A percentile compares a stretch with the other conserved stretches of the same genome.
These are phyloP conservation scores for Pachycephala philippinensis DNA, from an alignment of 2,113 vertebrate species.

Conservation along the genomic window DNA sequence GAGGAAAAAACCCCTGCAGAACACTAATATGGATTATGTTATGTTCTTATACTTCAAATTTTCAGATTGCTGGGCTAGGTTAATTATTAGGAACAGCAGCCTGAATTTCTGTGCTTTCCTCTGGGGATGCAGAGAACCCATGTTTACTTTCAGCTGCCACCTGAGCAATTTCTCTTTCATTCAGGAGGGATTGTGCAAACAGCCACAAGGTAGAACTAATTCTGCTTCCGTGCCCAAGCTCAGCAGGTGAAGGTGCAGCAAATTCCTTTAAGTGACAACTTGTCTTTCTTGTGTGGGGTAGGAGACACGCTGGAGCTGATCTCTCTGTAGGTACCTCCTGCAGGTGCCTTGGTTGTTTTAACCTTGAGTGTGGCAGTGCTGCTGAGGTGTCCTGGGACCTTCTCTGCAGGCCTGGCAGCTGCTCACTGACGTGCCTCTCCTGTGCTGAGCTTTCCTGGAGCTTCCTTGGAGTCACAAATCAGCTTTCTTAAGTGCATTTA, in stretches of 20 bases:
- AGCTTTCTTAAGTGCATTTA: neutral
- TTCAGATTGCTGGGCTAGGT: neutral
- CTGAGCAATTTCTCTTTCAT: neutral
- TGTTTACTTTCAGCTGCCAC: slow-evolving; percentile 9
- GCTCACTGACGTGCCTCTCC: neutral
- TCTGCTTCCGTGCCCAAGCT: neutral
- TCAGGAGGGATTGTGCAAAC: neutral
- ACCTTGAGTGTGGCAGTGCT: neutral
- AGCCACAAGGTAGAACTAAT: neutral
- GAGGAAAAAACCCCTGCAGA: neutral
- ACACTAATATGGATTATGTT: neutral
- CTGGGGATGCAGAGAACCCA: neutral
- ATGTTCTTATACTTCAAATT: neutral
- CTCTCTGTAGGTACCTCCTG: neutral
- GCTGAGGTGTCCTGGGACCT: neutral
- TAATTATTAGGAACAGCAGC: slow-evolving; percentile 8
- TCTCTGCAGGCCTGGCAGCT: neutral
- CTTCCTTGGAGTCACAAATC: neutral
- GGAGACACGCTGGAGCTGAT: neutral
- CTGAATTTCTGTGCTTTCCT: neutral
- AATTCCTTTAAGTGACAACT: neutral
- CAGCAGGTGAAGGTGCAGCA: neutral
- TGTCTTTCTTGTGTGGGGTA: neutral
- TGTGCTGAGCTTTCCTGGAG: neutral
- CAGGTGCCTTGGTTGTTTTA: neutral